Evolutionary conservation across 2,797 vertebrate species (phyloP).

Genomic region (Alfaro cultratus): DNA sequence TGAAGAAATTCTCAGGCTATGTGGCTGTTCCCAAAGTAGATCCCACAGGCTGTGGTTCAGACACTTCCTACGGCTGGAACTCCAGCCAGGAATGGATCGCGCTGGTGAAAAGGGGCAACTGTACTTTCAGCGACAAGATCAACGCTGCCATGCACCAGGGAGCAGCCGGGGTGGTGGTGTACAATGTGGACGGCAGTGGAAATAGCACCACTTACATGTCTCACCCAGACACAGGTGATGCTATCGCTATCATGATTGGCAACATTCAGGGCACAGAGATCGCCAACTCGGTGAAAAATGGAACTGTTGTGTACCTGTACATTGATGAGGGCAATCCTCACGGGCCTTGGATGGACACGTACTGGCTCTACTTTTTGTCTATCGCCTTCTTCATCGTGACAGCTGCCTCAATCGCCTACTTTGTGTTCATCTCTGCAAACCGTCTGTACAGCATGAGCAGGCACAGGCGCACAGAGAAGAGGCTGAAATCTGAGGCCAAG

Average conservation of each 20-base stretch:
- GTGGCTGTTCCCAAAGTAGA: conserved; percentile 80
- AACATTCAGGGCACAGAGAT: conserved; percentile 87
- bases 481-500: conserved; percentile 87
- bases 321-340: conserved; percentile 85
- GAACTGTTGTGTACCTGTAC: conserved; percentile 82
- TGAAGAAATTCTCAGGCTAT: conserved; percentile 65
- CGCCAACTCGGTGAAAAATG: conserved; percentile 69
- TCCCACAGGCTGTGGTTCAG: conserved; percentile 78
- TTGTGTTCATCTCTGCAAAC: conserved; percentile 88
- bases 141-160: conserved; percentile 73
- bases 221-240: conserved; percentile 65
- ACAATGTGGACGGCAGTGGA: conserved; percentile 78
- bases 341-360: conserved; percentile 85
- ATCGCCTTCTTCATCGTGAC: conserved; percentile 93
- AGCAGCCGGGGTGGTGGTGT: conserved; percentile 88
- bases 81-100: conserved; percentile 84
- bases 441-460: conserved; percentile 81
- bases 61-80: conserved; percentile 71
- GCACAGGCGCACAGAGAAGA: conserved; percentile 81
- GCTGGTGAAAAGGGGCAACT: conserved; percentile 89
- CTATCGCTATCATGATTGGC: conserved; percentile 91
- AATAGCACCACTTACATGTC: conserved; percentile 79
- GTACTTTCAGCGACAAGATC: conserved; percentile 88
- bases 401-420: conserved; percentile 89
- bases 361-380: conserved; percentile 92